Evolutionary conservation across 2,888 invertebrate species (phyloP), one percentile per base, ranked within the genome.

Genomic region (Eumerus sabulonum): DNA sequence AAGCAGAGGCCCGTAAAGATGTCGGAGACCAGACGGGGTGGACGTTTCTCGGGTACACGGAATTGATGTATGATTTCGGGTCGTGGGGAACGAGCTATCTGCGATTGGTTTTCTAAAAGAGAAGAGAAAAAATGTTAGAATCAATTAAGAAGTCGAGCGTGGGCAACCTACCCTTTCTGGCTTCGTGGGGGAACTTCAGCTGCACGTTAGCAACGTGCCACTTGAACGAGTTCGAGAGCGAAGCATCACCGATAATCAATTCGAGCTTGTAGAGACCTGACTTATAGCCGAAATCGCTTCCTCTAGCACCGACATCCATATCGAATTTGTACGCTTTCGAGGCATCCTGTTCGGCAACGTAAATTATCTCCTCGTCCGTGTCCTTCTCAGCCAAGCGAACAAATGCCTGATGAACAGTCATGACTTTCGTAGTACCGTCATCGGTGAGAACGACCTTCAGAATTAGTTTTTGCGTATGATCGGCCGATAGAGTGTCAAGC

Each of bases 21-120:
- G 89, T 96, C 94, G 0, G 98, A 98, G 63, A 99, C 93, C 47
- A 93, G 87, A 42, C 93, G 93, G 38, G 98, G 92, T 62, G 99
- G 99, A 51, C 98, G 93, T 84, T 95, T 93, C 88, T 99, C 99
- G 0, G 98, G 95, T 85, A 92, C 92, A 48, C 98, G 94, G 92
- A 99, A 99, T 90, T 92, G 89, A 90, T 99, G 99, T 81, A 90
- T 85, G 82, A 94, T 92, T 90, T 92, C 92, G 0, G 92, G 90
- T 82, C 91, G 90, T 1, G 91, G 87, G 0, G 91, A 91, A 76
- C 90, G 90, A n/a, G 83, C 70, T 5, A 83, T 76, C 42, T 82
- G 71, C 7, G 79, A 84, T 64, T 85, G 85, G 14, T 82, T 62
- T 50, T 85, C 86, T 86, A 56, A 71, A 19, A n/a, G 1, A 36